phyloP scores from a whole-genome alignment of 1,140 invertebrate genomes.

The Tetramorium alpestre region DNA sequence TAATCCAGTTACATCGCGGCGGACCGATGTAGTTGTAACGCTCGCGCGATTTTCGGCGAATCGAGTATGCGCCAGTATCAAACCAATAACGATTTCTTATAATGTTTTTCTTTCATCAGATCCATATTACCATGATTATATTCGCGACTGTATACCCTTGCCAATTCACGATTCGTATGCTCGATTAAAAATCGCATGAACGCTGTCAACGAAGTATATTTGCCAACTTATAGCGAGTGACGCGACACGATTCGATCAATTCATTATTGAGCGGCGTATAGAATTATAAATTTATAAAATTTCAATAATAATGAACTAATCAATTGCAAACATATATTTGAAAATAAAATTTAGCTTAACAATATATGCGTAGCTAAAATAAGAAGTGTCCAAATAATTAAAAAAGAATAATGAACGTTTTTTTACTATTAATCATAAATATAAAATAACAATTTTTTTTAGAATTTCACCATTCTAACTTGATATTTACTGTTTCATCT shows the following conservation, averaged over 20 bases:
- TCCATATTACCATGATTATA: conserved; percentile 29
- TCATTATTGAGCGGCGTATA: background rate
- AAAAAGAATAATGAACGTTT: background rate
- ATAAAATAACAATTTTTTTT: background rate
- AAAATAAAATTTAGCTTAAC: background rate
- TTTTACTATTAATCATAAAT: background rate
- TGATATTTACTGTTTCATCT: background rate
- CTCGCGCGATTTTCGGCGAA: conserved; percentile 30
- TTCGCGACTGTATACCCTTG: background rate
- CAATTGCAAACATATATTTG: background rate
- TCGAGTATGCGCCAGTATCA: background rate
- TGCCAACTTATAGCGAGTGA: conserved; percentile 11
- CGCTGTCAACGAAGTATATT: conserved; percentile 7
- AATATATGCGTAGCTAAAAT: background rate
- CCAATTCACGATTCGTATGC: background rate
- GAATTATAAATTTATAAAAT: conserved; percentile 25
- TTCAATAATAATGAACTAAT: background rate
- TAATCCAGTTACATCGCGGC: conserved; percentile 42
- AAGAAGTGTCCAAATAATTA: background rate
- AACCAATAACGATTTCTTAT: conserved; percentile 25
- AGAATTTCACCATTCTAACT: background rate
- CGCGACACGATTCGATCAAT: background rate
- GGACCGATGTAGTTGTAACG: conserved; percentile 13
- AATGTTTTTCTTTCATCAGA: background rate
- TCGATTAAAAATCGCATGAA: background rate